Base-by-base conservation (phyloP, 2,113 vertebrate species). In the Nothobranchius kuhntae region DNA sequence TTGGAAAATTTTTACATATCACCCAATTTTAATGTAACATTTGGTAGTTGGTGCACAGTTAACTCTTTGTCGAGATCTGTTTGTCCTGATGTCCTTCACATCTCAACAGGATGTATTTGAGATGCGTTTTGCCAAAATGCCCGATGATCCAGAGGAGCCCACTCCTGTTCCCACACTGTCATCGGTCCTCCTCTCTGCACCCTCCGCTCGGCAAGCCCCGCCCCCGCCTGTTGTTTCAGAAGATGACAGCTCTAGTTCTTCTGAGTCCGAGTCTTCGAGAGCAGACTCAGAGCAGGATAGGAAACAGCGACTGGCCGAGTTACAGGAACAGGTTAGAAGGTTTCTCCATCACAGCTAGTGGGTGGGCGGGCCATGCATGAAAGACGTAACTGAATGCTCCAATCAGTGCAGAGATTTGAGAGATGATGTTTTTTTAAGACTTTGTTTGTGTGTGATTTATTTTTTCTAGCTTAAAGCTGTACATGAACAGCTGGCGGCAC, bases 61-160 rank as follows among this genome's bases (percentile, higher is more conserved):
- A 21, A 21, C 21, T 21, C 21, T 21, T 21, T 21, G 21, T 21
- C 21, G 21, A 21, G 21, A 21, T 21, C 21, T 21, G 21, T 21
- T 21, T n/a, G 13, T 21, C 10, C 26, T 53, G 1, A 38, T 30
- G 30, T 30, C 14, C 61, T 35, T 42, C 38, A 1, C n/a, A 17
- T 21, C 30, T 14, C 38, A 0, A 44, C 80, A 98, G 96, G 96
- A 98, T 26, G 95, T 98, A 14, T 98, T 98, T 14, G 96, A 98
- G 89, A 98, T 98, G 96, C 95, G 95, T 47, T 98, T 97, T 0
- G 96, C 96, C 71, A 98, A 98, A 87, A 96, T 97, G 94, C 96
- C 96, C 0, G 96, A 98, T 40, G 96, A 98, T 40, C 94, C 94
- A 0, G 95, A 96, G 83, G 95, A 96, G 1, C 73, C 71, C 1